Evolutionary conservation across 2,888 invertebrate genomes (phyloP).

Genomic region (Desoria tigrina): DNA sequence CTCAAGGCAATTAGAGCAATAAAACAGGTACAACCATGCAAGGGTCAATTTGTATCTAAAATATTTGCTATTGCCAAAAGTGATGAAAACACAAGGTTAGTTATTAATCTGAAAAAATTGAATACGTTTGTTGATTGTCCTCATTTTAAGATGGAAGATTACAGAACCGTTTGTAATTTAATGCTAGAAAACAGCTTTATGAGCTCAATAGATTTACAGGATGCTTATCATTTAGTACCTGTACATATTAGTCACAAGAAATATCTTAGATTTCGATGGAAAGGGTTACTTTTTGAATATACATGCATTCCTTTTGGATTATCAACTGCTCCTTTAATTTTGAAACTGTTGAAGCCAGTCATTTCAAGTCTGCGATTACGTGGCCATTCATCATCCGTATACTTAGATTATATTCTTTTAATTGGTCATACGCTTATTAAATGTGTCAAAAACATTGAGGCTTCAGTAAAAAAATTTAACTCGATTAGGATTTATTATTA

Average conservation of each 20-base stretch:
- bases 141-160: constrained; percentile 17
- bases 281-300: constrained; percentile 5
- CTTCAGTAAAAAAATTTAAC: neutral
- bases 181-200: constrained; percentile 1
- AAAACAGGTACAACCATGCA: neutral
- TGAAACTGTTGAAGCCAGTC: constrained; percentile 15
- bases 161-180: neutral
- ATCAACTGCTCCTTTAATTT: constrained; percentile 9
- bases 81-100: neutral
- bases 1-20: neutral
- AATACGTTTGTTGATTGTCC: neutral
- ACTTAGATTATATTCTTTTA: constrained; percentile 21
- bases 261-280: constrained; percentile 12
- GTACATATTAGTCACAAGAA: neutral
- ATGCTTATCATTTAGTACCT: constrained; percentile 15
- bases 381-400: neutral
- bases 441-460: neutral
- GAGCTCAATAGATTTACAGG: constrained; percentile 8
- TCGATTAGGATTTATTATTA: constrained; percentile 16
- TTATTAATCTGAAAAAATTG: constrained; percentile 12
- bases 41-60: constrained; percentile 8
- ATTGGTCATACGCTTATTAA: neutral
- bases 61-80: constrained; percentile 10
- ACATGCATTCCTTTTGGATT: constrained; percentile 21
- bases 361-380: neutral